These are phyloP conservation scores for Thunnus albacares DNA, from an alignment of 2,797 vertebrate genomes.

Conservation along the genomic window DNA sequence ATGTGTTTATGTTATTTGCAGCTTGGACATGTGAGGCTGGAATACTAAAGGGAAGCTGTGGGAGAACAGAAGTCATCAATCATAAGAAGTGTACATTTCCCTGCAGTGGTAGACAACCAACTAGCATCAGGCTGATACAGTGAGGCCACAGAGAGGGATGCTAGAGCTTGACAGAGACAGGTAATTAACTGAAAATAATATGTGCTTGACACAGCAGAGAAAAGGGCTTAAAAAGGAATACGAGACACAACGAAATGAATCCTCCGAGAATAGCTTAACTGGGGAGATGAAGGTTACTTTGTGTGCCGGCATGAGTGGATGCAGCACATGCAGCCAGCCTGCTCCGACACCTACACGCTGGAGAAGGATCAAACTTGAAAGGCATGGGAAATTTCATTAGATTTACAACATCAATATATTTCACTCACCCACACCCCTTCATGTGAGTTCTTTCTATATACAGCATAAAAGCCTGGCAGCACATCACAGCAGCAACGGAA, in stretches of 20 bases:
- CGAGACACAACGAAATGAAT: constrained; percentile 46
- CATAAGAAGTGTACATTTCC: constrained; percentile 68
- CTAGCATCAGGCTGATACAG: constrained; percentile 62
- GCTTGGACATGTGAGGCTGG: constrained; percentile 58
- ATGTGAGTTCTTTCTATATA: constrained; percentile 45
- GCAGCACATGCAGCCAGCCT: constrained; percentile 44
- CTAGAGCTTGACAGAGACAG: constrained; percentile 65
- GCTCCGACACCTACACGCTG: constrained; percentile 57
- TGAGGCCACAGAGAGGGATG: constrained; percentile 59
- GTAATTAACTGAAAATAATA: constrained; percentile 81
- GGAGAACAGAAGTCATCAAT: constrained; percentile 81
- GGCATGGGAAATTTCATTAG: constrained; percentile 60
- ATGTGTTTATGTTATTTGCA: constrained; percentile 67
- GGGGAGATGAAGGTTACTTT: constrained; percentile 68
- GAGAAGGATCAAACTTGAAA: constrained; percentile 63
- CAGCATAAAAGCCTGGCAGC: constrained; percentile 42
- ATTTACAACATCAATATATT: constrained; percentile 64
- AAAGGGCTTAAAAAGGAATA: constrained; percentile 34
- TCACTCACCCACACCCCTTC: constrained; percentile 51
- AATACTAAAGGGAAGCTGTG: constrained; percentile 62
- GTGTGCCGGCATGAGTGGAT: constrained; percentile 44
- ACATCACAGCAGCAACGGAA: constrained; percentile 42
- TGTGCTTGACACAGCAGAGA: constrained; percentile 65
- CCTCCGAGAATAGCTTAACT: constrained; percentile 48
- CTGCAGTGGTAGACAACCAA: constrained; percentile 71